Evolutionary conservation across 2,888 invertebrate genomes (phyloP), one percentile per base, ranked within the genome.

Genomic region (Malthinus flaveolus): DNA sequence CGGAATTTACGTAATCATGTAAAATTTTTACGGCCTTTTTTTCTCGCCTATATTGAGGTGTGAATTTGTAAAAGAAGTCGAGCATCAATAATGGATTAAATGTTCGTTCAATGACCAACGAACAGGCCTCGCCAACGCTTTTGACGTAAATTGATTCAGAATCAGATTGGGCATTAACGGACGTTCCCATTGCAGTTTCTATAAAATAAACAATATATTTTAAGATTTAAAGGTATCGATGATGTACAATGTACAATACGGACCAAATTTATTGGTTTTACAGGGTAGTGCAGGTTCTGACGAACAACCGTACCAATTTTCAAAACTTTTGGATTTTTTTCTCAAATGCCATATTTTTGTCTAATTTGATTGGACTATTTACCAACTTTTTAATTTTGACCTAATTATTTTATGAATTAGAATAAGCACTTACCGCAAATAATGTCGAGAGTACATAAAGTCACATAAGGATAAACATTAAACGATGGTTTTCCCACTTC

Each of bases 121-220:
- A 44, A 44, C 71, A 73, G 68, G 74, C 70, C 42, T 81, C 82
- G 76, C 86, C 86, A 31, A 92, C 87, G 12, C 89, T 86, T 68
- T 82, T 80, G 0, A 92, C 89, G 72, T 92, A 93, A 64, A 85
- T 83, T 0, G 88, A 87, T 63, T 89, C 82, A 6, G 80, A 80
- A 70, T 88, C 80, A 3, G 79, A 79, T 74, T 93, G 92, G 0
- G 92, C 90, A 71, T 89, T 81, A 0, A 91, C 79, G 13, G 84
- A 83, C 7, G 86, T 84, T 0, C 93, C 94, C 93, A 95, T 94
- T 9, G 93, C 89, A 7, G 91, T 88, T 79, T 94, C 93, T 90
- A 48, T n/a, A n/a, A n/a, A n/a, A n/a, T n/a, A 42, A 48, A 48
- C 35, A 11, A 33, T n/a, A n/a, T 46, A 31, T 11, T 9, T 47